Evolutionary conservation across 2,888 invertebrate species (phyloP), one percentile per base, ranked within the genome.

Genomic region (Leucophora obtusa): DNA sequence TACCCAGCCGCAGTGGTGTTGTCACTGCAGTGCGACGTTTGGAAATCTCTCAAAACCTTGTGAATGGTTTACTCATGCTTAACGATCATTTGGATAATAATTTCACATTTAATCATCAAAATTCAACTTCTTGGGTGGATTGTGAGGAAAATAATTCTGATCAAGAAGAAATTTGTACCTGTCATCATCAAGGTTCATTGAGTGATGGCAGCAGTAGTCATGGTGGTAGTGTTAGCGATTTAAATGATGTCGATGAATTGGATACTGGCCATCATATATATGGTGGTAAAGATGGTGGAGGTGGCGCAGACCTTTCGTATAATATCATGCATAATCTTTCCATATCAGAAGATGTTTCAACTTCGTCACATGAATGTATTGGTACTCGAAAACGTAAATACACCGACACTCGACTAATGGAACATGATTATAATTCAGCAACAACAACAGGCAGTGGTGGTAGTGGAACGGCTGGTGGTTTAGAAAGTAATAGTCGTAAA

Each of bases 101-200:
- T 21, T 81, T 77, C 24, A 51, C 77, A 17, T 81, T 81, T 28
- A 77, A 77, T 43, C 77, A 81, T 35, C 81, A 82, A 43, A 82
- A 76, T 21, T 62, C 71, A 8, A 50, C 60, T 50, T 87, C 88
- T 0, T 90, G 90, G 89, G 89, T 86, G 50, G 90, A 90, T 78
- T 89, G 90, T 79, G 91, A 91, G 50, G 91, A 90, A 70, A 89
- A 88, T 69, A 87, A 86, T 43, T 88, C 88, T 10, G 89, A 90
- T 78, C 14, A 86, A 56, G 90, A 91, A 79, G 91, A 91, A 82
- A 85, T 90, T 56, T 91, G 91, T 74, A 91, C 91, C 9, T 91
- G 91, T 76, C 88, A 87, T 78, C 6, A 47, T 72, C 88, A 88
- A 53, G 86, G 87, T 78, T 85, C 85, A 6, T 79, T 82, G 14